These are phyloP conservation scores for Manis pentadactyla DNA, from an alignment of 2,797 vertebrate species.

Conservation along the genomic window DNA sequence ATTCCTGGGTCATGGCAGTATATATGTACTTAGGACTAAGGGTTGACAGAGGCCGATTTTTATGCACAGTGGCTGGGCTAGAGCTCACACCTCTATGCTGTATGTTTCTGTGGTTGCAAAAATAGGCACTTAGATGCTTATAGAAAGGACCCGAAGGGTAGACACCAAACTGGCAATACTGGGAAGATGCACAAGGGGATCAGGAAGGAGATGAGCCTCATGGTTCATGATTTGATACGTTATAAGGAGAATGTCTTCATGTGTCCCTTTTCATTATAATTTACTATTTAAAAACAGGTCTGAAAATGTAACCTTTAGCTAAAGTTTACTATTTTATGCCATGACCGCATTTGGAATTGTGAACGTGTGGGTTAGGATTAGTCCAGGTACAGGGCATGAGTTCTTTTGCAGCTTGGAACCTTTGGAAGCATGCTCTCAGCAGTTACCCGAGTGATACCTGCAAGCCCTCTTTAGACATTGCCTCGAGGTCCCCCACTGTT, in stretches of 20 bases:
- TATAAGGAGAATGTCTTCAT: not conserved
- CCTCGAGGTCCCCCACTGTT: not conserved
- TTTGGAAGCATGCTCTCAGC: not conserved
- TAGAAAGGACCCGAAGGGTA: not conserved
- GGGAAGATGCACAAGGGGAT: not conserved
- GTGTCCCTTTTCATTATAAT: not conserved
- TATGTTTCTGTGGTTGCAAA: not conserved
- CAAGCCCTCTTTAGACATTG: not conserved
- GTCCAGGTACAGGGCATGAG: not conserved
- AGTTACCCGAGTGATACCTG: not conserved
- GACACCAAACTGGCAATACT: not conserved
- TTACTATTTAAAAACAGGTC: not conserved
- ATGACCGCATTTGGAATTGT: not conserved
- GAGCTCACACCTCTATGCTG: not conserved
- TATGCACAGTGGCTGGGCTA: not conserved
- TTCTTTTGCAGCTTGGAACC: not conserved
- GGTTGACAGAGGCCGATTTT: not conserved
- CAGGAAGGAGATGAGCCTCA: not conserved
- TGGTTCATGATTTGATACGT: not conserved
- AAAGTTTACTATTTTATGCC: not conserved
- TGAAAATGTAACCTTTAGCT: not conserved
- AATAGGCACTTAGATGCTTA: not conserved
- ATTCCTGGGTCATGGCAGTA: not conserved
- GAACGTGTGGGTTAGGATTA: not conserved
- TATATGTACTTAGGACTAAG: not conserved